Evolutionary conservation across 2,113 vertebrate genomes (phyloP), one percentile per base, ranked within the genome.

Genomic region (Eleginops maclovinus): DNA sequence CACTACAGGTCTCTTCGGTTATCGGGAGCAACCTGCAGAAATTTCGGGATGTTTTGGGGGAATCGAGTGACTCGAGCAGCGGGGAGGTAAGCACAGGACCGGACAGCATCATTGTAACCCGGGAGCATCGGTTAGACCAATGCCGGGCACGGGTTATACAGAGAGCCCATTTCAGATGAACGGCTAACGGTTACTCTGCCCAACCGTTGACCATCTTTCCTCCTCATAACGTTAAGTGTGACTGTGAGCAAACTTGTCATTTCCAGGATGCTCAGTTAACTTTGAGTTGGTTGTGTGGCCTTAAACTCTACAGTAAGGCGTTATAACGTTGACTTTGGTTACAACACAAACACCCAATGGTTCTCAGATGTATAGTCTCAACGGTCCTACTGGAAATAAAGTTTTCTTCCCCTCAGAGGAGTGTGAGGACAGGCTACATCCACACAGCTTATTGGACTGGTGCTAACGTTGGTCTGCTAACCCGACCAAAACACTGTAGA

Each of bases 1-100:
- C 97, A 94, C 92, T 97, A 93, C 97, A 97, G 94, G 97, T 98
- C 93, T 97, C 96, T 58, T 95, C 96, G 90, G 95, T 96, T 86
- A 98, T 98, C 94, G 95, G 95, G 94, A 96, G 94, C 94, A 98
- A 98, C 96, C 96, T 98, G 96, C 96, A 96, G 93, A 96, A 95
- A 94, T 98, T 98, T 95, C 95, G 96, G 93, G 96, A 96, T 93
- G 96, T 97, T 95, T 97, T 97, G 93, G 97, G 96, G 88, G 96
- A 97, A 91, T 96, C 95, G 94, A 96, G 96, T 91, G 95, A 95
- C 93, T 96, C 96, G 85, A 96, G 96, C 95, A 96, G 97, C 92
- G 96, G 94, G 91, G 97, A 97, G 96, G 97, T 97, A 94, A 97
- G 96, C 61, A 58, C 75, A 15, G 64, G 75, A 85, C 74, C 2